These are phyloP conservation scores for Spea hammondii DNA, from an alignment of 2,797 vertebrate genomes.

Conservation along the genomic window DNA sequence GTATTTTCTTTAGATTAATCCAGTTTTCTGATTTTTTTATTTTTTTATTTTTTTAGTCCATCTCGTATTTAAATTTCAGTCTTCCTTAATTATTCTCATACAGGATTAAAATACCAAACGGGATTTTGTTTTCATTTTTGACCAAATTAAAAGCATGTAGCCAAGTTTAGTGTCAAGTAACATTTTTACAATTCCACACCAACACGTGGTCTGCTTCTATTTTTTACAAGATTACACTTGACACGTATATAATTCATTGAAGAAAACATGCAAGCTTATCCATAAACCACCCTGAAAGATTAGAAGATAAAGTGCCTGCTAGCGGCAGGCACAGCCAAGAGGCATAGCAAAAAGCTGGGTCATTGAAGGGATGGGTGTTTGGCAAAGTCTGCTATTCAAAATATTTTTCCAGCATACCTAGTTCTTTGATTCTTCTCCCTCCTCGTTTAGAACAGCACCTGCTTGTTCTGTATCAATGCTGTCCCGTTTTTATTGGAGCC, in stretches of 20 bases:
- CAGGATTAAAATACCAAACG: slow-evolving; percentile 20
- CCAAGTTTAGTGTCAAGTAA: background rate
- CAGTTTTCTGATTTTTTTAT: background rate
- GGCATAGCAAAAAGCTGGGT: slow-evolving; percentile 20
- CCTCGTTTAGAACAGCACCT: background rate
- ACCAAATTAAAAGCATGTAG: slow-evolving; percentile 29
- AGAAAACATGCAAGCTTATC: slow-evolving; percentile 23
- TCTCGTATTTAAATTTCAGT: background rate
- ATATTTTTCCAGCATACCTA: slow-evolving; percentile 16
- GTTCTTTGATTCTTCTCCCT: background rate
- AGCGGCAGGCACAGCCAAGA: slow-evolving; percentile 43
- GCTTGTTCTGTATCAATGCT: background rate
- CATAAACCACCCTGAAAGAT: slow-evolving; percentile 30
- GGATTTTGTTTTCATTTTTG: slow-evolving; percentile 32
- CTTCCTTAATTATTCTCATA: slow-evolving; percentile 17
- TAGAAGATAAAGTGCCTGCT: slow-evolving; percentile 43
- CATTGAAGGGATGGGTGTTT: slow-evolving; percentile 36
- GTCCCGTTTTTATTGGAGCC: background rate
- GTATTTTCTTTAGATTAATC: background rate
- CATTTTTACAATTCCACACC: slow-evolving; percentile 19
- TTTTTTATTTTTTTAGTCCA: too few species aligned
- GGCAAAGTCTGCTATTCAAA: slow-evolving; percentile 26
- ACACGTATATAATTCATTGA: slow-evolving; percentile 37
- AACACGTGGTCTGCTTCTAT: background rate
- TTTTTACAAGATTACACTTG: slow-evolving; percentile 30